phyloP scores from a whole-genome alignment of 1,140 invertebrate species.

The Saccostrea echinata region DNA sequence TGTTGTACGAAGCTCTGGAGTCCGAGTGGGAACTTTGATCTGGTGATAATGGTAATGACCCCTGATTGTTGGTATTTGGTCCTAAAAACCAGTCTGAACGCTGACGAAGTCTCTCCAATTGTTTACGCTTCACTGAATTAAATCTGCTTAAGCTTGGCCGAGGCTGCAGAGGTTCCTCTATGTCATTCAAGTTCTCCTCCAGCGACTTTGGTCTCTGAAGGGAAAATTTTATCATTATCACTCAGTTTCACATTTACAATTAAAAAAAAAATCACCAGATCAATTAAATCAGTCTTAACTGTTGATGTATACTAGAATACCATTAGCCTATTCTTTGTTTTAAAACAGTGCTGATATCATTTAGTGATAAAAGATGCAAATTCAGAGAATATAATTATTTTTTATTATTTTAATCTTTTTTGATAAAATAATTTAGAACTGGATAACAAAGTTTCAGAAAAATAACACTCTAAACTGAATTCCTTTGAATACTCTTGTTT shows the following conservation, averaged over 20 bases:
- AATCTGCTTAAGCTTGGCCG: constrained; percentile 74
- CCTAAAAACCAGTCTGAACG: constrained; percentile 78
- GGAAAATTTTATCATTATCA: background rate
- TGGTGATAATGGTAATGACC: constrained; percentile 58
- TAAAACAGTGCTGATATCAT: no score
- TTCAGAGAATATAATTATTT: no score
- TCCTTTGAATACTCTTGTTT: no score
- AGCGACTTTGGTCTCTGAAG: constrained; percentile 75
- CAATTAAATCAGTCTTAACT: no score
- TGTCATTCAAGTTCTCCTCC: constrained; percentile 76
- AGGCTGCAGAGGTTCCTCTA: constrained; percentile 63
- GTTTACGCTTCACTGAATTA: constrained; percentile 77
- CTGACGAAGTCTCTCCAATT: constrained; percentile 75
- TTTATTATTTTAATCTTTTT: no score
- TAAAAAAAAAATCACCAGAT: no score
- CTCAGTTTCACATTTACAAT: background rate
- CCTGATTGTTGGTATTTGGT: constrained; percentile 61
- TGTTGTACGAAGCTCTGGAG: constrained; percentile 44
- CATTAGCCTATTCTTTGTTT: no score
- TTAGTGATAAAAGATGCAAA: no score
- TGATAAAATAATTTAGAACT: no score
- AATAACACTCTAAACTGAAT: no score
- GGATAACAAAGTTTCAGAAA: no score
- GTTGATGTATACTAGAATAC: no score
- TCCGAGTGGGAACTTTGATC: constrained; percentile 54